These are phyloP conservation scores for Amblyraja radiata DNA, from an alignment of 2,797 vertebrate species.

Conservation along the genomic window DNA sequence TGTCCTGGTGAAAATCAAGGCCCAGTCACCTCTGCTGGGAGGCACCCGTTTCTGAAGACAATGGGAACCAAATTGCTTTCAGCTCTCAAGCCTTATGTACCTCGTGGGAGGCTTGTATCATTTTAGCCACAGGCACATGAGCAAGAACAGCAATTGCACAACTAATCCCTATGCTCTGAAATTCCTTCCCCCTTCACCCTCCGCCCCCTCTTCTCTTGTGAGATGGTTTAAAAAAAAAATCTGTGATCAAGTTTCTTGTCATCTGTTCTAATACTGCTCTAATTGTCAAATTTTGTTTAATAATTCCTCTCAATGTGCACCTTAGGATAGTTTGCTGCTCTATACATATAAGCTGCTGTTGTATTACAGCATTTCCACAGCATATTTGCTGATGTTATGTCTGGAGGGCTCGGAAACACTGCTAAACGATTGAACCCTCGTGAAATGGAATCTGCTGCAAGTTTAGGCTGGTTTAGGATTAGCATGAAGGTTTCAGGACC, in stretches of 20 bases:
- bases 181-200: neutral
- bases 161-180: neutral
- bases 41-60: neutral
- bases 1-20: neutral
- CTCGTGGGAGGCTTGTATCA: neutral
- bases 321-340: neutral
- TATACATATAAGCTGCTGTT: neutral
- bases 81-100: neutral
- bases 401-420: too few relatives aligned
- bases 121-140: neutral
- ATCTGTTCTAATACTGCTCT: neutral
- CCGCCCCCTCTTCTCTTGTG: neutral
- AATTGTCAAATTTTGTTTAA: neutral
- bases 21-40: neutral
- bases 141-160: neutral
- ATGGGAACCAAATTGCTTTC: neutral
- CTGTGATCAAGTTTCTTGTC: neutral
- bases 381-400: neutral
- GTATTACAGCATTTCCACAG: neutral
- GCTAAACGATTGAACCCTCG: too few relatives aligned
- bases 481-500: too few relatives aligned
- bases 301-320: neutral
- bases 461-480: neutral
- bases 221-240: neutral
- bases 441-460: too few relatives aligned